Evolutionary conservation across 1,140 invertebrate species (phyloP).

Genomic region (Armadillidium nasatum): DNA sequence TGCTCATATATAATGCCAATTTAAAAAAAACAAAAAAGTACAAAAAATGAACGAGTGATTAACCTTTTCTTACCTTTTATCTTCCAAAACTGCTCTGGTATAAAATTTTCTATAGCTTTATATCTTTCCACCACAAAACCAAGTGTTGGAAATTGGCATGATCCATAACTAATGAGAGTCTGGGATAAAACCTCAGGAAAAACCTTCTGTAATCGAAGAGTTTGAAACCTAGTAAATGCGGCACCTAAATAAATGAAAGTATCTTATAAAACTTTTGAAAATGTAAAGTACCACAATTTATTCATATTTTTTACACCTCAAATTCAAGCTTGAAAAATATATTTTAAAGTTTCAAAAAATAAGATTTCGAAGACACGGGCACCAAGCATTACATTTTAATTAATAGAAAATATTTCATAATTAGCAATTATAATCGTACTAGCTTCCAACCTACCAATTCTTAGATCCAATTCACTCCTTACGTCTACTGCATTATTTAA

Average conservation of each 20-base stretch:
- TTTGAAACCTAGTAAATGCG: conserved; percentile 98
- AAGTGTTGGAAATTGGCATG: conserved; percentile 94
- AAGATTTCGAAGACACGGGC: neutral
- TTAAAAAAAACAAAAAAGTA: no score
- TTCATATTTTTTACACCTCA: neutral
- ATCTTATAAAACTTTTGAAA: neutral
- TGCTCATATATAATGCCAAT: no score
- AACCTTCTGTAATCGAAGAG: conserved; percentile 75
- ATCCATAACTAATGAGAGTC: conserved; percentile 91
- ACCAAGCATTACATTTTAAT: no score
- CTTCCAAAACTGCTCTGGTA: conserved; percentile 89
- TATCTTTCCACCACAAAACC: conserved; percentile 96
- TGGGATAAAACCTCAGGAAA: conserved; percentile 56
- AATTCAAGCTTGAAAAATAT: neutral
- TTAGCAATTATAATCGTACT: no score
- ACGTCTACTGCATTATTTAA: conserved; percentile 94
- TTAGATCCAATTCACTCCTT: conserved; percentile 86
- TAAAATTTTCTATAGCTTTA: conserved; percentile 80
- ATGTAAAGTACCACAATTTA: neutral
- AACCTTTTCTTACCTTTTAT: conserved; percentile 60
- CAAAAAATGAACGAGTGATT: no score
- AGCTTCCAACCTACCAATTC: conserved; percentile 67
- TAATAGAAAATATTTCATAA: no score
- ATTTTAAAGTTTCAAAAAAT: neutral
- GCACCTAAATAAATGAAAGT: conserved; percentile 62